phyloP scores from a whole-genome alignment of 2,888 invertebrate genomes.

The Euclidia mi region DNA sequence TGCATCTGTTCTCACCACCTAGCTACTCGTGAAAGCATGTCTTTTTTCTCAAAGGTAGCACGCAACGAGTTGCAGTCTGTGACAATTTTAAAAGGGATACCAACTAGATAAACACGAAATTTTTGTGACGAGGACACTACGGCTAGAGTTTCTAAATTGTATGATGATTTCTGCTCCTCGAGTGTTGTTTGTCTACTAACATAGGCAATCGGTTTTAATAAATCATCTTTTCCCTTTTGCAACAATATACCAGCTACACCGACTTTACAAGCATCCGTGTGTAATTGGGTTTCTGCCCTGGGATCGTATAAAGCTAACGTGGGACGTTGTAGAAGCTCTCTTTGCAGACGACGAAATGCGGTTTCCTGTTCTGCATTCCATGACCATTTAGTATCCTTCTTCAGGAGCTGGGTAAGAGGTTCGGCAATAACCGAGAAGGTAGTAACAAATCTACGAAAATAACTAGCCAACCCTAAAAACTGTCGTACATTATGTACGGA shows the following conservation, averaged over 20 bases:
- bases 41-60: conserved; percentile 14
- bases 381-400: conserved; percentile 25
- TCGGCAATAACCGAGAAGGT: no score
- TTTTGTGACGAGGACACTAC: conserved; percentile 38
- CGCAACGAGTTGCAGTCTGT: conserved; percentile 23
- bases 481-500: no score
- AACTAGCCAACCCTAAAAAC: no score
- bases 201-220: no score
- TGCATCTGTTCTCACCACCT: conserved; percentile 4
- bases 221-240: conserved; percentile 42
- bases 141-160: conserved; percentile 46
- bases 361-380: conserved; percentile 27
- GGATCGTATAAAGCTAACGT: conserved; percentile 58
- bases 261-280: conserved; percentile 64
- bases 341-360: conserved; percentile 52
- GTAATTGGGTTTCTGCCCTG: conserved; percentile 53
- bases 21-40: conserved; percentile 1
- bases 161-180: conserved; percentile 47
- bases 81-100: conserved; percentile 19
- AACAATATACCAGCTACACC: conserved; percentile 55
- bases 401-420: conserved; percentile 17
- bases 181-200: conserved; percentile 43
- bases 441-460: no score
- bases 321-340: conserved; percentile 44
- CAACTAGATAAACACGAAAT: conserved; percentile 46